Evolutionary conservation across 2,113 vertebrate genomes (phyloP).

Genomic region (Falco punctatus): DNA sequence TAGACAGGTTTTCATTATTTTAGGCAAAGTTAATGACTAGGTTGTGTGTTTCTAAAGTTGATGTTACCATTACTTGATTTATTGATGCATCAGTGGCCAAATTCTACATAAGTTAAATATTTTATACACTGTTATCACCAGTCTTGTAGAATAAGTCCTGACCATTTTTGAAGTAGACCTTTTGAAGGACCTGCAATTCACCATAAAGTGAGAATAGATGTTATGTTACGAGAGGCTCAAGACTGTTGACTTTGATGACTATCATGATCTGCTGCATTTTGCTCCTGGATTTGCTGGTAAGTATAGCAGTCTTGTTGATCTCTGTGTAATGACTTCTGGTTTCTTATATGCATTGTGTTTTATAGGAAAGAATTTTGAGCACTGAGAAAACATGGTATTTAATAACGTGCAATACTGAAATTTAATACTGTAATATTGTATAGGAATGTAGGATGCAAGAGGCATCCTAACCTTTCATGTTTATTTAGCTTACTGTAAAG

Average conservation of each 20-base stretch:
- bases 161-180: background rate
- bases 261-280: background rate
- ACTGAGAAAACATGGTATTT: background rate
- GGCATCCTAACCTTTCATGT: background rate
- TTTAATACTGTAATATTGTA: background rate
- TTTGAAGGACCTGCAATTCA: background rate
- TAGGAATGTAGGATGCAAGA: background rate
- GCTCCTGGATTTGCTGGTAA: background rate
- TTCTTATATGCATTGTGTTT: background rate
- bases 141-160: background rate
- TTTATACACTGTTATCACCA: background rate
- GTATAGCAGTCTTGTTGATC: background rate
- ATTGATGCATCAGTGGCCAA: accelerated
- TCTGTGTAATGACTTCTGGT: background rate
- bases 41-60: background rate
- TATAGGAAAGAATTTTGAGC: background rate
- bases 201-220: background rate
- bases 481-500: background rate
- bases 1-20: background rate
- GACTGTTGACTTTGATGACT: background rate
- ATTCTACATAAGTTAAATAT: background rate
- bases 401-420: background rate
- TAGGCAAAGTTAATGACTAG: background rate
- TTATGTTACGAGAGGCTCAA: background rate
- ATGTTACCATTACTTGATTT: background rate